Evolutionary conservation across 2,888 invertebrate species (phyloP).

Genomic region (Aelia acuminata): DNA sequence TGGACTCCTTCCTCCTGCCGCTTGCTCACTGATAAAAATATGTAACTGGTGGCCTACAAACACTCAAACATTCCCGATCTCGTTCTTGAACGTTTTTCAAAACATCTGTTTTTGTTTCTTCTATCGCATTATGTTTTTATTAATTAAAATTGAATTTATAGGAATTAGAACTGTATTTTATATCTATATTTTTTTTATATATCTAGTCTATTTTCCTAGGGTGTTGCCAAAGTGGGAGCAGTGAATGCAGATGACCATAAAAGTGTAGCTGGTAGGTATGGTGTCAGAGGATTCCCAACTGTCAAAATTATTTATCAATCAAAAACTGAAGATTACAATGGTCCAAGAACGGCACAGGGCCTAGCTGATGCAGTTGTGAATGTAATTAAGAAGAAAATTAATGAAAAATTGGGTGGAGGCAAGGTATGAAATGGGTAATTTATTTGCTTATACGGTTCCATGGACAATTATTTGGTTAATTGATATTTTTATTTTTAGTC

Average conservation of each 20-base stretch:
- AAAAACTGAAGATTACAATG: constrained; percentile 87
- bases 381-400: constrained; percentile 82
- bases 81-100: too few relatives aligned
- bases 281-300: constrained; percentile 93
- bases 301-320: constrained; percentile 93
- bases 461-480: not conserved
- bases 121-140: too few relatives aligned
- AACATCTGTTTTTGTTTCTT: too few relatives aligned
- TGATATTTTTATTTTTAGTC: constrained; percentile 59
- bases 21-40: too few relatives aligned
- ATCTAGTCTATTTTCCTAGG: constrained; percentile 72
- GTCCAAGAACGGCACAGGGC: constrained; percentile 86
- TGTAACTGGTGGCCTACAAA: too few relatives aligned
- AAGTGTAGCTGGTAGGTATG: constrained; percentile 83
- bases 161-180: too few relatives aligned
- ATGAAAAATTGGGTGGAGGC: constrained; percentile 74
- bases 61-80: too few relatives aligned
- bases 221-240: constrained; percentile 93
- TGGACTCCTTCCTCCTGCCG: too few relatives aligned
- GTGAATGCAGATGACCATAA: constrained; percentile 93
- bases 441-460: not conserved
- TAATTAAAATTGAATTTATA: too few relatives aligned
- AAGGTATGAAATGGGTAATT: constrained; percentile 47
- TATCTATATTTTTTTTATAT: too few relatives aligned
- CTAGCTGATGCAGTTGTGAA: constrained; percentile 89